Evolutionary conservation across 30 jellyfish, hydroid and myxozoan genomes (phyloP).

Genomic region (Pseudorhiza aurosa): DNA sequence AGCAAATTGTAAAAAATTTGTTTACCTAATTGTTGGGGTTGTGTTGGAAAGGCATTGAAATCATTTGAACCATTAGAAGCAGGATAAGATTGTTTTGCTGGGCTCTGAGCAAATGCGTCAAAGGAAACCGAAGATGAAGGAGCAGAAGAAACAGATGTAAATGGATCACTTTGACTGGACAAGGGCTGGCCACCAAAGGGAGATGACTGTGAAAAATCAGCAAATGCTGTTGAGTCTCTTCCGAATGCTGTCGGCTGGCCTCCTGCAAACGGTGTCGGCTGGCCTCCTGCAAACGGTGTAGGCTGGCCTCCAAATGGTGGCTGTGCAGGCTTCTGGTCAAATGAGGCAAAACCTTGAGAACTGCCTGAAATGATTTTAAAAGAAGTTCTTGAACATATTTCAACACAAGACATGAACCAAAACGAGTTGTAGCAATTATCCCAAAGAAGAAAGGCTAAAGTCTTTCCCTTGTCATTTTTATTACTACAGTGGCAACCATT

Average conservation of each 20-base stretch:
- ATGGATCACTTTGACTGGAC: slow-evolving; percentile 20
- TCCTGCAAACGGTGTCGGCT: too few species aligned
- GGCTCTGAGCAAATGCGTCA: slow-evolving; percentile 62
- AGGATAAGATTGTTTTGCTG: slow-evolving; percentile 2
- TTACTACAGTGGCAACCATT: too few species aligned
- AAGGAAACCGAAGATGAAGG: slow-evolving; percentile 50
- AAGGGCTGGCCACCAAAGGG: slow-evolving; percentile 26
- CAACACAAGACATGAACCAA: too few species aligned
- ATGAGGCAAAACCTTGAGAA: slow-evolving; percentile 59
- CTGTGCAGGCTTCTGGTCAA: slow-evolving; percentile 34
- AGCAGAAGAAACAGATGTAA: slow-evolving; percentile 46
- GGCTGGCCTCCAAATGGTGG: slow-evolving; percentile 63
- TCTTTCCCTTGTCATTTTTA: too few species aligned
- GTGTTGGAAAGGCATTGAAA: slow-evolving; percentile 26
- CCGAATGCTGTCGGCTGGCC: too few species aligned
- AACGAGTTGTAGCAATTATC: too few species aligned
- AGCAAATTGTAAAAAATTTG: too few species aligned
- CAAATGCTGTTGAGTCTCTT: too few species aligned
- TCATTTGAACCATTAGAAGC: slow-evolving; percentile 20
- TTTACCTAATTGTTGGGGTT: slow-evolving; percentile 1
- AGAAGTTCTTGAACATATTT: too few species aligned
- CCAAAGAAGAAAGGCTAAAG: too few species aligned
- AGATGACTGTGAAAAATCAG: slow-evolving; percentile 18
- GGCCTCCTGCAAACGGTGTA: slow-evolving; percentile 49
- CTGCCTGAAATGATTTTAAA: too few species aligned